Evolutionary conservation across 2,797 vertebrate genomes (phyloP).

Genomic region (Lutjanus campechanus): DNA sequence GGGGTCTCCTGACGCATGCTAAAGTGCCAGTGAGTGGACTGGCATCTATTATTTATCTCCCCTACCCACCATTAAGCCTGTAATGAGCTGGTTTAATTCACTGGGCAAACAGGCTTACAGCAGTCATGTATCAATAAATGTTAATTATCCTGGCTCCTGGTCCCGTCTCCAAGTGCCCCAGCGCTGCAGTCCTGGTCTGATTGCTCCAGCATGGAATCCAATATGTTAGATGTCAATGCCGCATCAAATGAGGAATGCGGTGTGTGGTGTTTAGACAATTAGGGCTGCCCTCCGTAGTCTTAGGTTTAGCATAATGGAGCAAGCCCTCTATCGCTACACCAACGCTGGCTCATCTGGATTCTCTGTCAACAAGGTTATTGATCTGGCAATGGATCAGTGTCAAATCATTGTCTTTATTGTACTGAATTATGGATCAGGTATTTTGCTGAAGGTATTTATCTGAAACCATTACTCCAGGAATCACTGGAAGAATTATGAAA

Average conservation of each 20-base stretch:
- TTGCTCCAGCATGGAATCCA: constrained; percentile 80
- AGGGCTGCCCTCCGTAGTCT: constrained; percentile 52
- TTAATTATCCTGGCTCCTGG: constrained; percentile 83
- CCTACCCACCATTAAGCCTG: constrained; percentile 83
- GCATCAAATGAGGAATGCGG: constrained; percentile 70
- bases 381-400: constrained; percentile 61
- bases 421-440: constrained; percentile 34
- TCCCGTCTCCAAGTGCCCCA: constrained; percentile 64
- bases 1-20: constrained; percentile 74
- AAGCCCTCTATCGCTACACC: constrained; percentile 30
- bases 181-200: constrained; percentile 57
- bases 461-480: constrained; percentile 15
- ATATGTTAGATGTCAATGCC: constrained; percentile 78
- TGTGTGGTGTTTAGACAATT: constrained; percentile 74
- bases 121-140: constrained; percentile 87
- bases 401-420: constrained; percentile 45
- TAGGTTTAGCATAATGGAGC: constrained; percentile 56
- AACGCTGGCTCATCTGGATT: constrained; percentile 58
- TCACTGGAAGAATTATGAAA: constrained; percentile 7
- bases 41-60: constrained; percentile 86
- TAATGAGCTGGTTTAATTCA: constrained; percentile 87
- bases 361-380: constrained; percentile 59
- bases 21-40: constrained; percentile 83
- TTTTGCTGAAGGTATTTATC: constrained; percentile 5
- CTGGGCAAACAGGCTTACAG: constrained; percentile 85